phyloP scores from a whole-genome alignment of 2,888 invertebrate species.

The Eudemis profundana region DNA sequence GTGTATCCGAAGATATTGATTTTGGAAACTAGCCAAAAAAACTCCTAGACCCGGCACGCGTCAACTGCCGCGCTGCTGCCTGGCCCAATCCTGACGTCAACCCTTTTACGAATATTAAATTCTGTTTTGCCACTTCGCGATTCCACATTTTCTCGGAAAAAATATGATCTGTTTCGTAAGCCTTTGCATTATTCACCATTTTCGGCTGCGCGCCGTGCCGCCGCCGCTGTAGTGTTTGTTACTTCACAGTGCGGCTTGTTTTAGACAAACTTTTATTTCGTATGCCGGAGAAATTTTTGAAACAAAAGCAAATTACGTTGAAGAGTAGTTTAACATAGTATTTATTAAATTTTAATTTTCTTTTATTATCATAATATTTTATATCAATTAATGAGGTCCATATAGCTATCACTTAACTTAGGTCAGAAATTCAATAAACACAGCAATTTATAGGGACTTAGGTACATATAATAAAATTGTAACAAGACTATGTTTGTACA shows the following conservation, averaged over 20 bases:
- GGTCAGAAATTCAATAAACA: no score
- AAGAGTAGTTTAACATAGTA: no score
- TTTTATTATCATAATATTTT: no score
- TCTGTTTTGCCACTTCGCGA: conserved; percentile 85
- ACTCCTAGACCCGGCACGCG: conserved; percentile 80
- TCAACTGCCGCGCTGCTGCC: conserved; percentile 78
- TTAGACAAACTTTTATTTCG: conserved; percentile 23
- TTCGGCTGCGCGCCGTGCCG: conserved; percentile 59
- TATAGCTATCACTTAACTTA: no score
- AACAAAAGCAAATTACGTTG: conserved; percentile 7
- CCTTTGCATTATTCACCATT: conserved; percentile 76
- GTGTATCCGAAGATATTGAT: conserved; percentile 83
- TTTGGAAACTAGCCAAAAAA: conserved; percentile 84
- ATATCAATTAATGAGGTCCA: no score
- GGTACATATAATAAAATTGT: no score
- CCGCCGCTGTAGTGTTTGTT: conserved; percentile 37
- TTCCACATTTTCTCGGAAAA: conserved; percentile 78
- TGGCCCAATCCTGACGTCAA: conserved; percentile 78
- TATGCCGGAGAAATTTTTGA: not conserved
- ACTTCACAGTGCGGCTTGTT: conserved; percentile 24
- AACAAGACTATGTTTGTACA: no score
- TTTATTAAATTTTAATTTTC: no score
- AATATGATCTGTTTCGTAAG: conserved; percentile 76
- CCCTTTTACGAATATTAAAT: conserved; percentile 86
- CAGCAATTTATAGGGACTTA: no score